Conservation (phyloP, 2,888 invertebrate genomes). For the Dysmachus trigonus region DNA sequence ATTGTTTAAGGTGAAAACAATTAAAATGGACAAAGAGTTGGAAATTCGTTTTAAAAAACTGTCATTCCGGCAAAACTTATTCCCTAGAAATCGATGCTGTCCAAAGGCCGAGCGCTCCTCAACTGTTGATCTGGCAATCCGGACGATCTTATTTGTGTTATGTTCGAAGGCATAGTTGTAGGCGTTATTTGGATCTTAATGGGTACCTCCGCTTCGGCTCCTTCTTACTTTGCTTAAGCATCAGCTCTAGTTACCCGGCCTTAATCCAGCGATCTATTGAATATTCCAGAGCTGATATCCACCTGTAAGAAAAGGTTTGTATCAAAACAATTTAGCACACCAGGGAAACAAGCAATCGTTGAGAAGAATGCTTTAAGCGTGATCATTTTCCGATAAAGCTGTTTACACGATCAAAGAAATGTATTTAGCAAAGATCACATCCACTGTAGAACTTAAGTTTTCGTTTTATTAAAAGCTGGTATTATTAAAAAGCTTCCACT, state of each 20-base stretch:
- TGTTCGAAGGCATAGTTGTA: constrained; percentile 19
- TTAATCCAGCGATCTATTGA: constrained; percentile 94
- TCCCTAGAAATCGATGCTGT: background rate
- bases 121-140: background rate
- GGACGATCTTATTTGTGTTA: background rate
- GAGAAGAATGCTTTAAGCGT: background rate
- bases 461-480: background rate
- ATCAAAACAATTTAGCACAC: background rate
- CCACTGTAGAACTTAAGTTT: background rate
- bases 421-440: background rate
- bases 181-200: constrained; percentile 23
- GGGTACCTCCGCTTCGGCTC: constrained; percentile 57
- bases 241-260: constrained; percentile 67
- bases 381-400: background rate
- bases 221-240: constrained; percentile 57
- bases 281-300: constrained; percentile 93
- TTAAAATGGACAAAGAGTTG: background rate
- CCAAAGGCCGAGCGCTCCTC: background rate
- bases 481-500: too few species aligned
- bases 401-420: background rate
- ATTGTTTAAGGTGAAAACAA: background rate
- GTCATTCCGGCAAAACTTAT: background rate
- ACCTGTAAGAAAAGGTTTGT: constrained; percentile 69
- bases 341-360: background rate
- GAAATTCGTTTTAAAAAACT: background rate